Conservation (phyloP, 2,888 invertebrate species). For the Lycaena phlaeas region DNA sequence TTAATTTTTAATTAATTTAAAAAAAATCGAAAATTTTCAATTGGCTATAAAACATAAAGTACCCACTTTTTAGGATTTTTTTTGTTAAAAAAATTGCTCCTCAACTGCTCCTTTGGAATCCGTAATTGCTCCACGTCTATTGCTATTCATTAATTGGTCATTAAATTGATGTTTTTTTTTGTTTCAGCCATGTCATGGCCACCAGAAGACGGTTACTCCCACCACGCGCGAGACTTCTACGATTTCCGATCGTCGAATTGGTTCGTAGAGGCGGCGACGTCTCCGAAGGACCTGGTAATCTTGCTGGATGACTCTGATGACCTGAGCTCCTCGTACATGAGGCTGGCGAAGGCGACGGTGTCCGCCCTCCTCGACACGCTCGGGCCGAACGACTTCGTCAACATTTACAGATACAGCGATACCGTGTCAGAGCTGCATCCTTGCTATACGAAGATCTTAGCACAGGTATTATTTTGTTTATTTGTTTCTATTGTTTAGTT, state of each 20-base stretch:
- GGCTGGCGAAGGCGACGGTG: conserved; percentile 90
- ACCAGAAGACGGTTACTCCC: conserved; percentile 82
- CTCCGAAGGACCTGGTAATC: conserved; percentile 97
- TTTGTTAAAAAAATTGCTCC: too few species aligned
- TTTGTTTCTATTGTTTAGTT: too few species aligned
- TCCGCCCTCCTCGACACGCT: conserved; percentile 93
- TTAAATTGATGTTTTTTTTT: conserved; percentile 9
- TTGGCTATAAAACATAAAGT: too few species aligned
- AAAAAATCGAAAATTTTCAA: too few species aligned
- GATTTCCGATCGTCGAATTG: conserved; percentile 95
- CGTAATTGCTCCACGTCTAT: too few species aligned
- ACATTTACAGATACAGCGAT: conserved; percentile 92
- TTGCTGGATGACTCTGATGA: conserved; percentile 93
- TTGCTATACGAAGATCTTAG: conserved; percentile 92
- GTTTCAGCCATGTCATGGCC: conserved; percentile 83
- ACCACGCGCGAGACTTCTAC: conserved; percentile 88
- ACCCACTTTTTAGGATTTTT: too few species aligned
- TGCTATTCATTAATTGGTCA: conserved; percentile 2
- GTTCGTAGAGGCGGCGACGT: conserved; percentile 98
- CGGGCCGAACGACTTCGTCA: conserved; percentile 97
- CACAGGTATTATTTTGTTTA: conserved; percentile 80
- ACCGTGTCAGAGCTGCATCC: conserved; percentile 86
- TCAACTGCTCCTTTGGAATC: too few species aligned
- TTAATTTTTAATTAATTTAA: too few species aligned
- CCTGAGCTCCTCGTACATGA: conserved; percentile 86